Base-by-base conservation (phyloP, 2,888 invertebrate species). In the Eupithecia subfuscata region DNA sequence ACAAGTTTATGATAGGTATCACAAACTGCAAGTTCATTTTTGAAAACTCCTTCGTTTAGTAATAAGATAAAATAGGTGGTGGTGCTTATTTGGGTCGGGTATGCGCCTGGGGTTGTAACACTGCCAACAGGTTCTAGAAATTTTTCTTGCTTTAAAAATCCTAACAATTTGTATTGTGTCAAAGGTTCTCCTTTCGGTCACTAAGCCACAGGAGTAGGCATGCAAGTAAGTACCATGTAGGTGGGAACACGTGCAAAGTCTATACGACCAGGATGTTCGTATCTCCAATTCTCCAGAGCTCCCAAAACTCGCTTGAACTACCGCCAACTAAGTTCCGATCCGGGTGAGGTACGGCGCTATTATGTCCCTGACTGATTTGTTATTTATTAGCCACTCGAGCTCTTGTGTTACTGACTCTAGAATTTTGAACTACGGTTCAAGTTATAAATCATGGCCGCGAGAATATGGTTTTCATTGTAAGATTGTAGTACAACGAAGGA, bases 331-430 rank as follows among this genome's bases (percentile, higher is more conserved):
- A 82, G 81, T 83, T 84, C 81, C 79, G 76, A 80, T 67, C 68
- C 68, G 43, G 25, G 79, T 81, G 82, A 83, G 81, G 76, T 79
- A 82, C 80, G 79, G 82, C 78, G 71, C 83, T 82, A 81, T 82
- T 84, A 83, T 83, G 81, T 79, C 79, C 69, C 80, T 83, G 83
- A 82, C 81, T 84, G 82, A 84, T 84, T 83, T 81, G 82, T 82
- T 83, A 83, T 82, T 82, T 83, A 83, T 84, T 81, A 80, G 78
- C 63, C 80, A 67, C 76, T 80, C 72, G 73, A 56, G 73, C 43
- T 71, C 70, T 30, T 71, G 56, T 69, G 65, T 65, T 22, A 65
- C 64, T 65, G 71, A 68, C 68, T 68, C 40, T 22, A 25, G 69
- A 43, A 69, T 72, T 72, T 43, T 64, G 52, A 64, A 69, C 65